These are phyloP conservation scores for Heliconius charithonia DNA, from an alignment of 2,888 invertebrate species.

Conservation along the genomic window DNA sequence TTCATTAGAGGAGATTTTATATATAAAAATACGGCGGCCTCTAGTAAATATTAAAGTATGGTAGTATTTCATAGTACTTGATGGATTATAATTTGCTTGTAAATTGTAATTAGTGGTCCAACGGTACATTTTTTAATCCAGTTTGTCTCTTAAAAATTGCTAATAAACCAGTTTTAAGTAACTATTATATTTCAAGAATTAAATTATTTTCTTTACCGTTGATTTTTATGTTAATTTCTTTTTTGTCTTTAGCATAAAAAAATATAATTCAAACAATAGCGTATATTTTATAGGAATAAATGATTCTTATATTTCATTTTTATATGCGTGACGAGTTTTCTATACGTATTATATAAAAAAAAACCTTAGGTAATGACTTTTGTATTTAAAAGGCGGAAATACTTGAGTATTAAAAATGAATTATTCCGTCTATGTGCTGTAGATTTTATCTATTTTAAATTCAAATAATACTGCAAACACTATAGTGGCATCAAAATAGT, in stretches of 20 bases:
- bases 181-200: constrained; percentile 13
- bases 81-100: constrained; percentile 9
- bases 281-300: background rate
- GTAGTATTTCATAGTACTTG: background rate
- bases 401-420: constrained; percentile 5
- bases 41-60: too few relatives aligned
- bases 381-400: constrained; percentile 9
- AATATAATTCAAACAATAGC: too few relatives aligned
- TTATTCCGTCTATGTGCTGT: constrained; percentile 8
- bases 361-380: background rate
- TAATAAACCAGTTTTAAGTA: constrained; percentile 20
- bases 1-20: too few relatives aligned
- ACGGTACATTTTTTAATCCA: constrained; percentile 26
- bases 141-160: constrained; percentile 8
- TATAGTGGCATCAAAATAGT: constrained; percentile 3
- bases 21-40: background rate
- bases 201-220: constrained; percentile 13
- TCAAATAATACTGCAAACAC: constrained; percentile 10
- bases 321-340: background rate
- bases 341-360: constrained; percentile 7
- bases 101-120: constrained; percentile 11
- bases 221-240: constrained; percentile 1
- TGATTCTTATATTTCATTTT: background rate
- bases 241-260: background rate
- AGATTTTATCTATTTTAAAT: constrained; percentile 22